Conservation (phyloP, 92 coral and sea anemone genomes). For the Epizoanthus scotinus region DNA sequence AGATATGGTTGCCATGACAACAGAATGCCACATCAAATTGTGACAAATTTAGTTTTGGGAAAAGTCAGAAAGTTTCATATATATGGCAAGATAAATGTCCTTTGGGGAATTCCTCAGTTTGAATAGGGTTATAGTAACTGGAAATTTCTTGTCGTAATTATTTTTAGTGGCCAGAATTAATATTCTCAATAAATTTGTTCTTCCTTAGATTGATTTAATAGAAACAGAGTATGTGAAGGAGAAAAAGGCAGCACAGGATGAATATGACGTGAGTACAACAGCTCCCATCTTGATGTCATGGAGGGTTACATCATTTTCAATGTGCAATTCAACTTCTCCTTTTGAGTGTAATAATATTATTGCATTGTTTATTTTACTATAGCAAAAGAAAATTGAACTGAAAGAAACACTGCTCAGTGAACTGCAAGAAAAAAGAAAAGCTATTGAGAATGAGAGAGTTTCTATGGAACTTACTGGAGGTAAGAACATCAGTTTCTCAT, state of each 20-base stretch:
- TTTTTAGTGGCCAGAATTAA: background rate
- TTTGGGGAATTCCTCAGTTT: too few relatives aligned
- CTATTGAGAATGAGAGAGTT: constrained; percentile 83
- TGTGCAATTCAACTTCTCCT: too few relatives aligned
- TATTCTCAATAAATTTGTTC: background rate
- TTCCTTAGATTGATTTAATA: constrained; percentile 78
- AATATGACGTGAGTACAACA: constrained; percentile 66
- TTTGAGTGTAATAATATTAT: background rate
- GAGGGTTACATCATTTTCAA: too few relatives aligned
- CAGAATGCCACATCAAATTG: too few relatives aligned
- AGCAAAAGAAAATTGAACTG: constrained; percentile 93
- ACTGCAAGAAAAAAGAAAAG: constrained; percentile 87
- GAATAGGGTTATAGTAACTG: too few relatives aligned
- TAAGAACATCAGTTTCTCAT: background rate
- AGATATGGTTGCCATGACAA: too few relatives aligned
- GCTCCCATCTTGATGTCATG: background rate
- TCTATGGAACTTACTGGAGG: constrained; percentile 99
- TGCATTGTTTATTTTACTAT: background rate
- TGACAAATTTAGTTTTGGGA: too few relatives aligned
- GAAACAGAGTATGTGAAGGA: constrained; percentile 90
- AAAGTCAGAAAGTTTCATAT: too few relatives aligned
- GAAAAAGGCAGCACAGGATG: constrained; percentile 87
- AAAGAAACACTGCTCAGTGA: constrained; percentile 91
- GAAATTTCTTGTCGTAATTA: background rate
- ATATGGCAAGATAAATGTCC: too few relatives aligned